These are phyloP conservation scores for Astyanax mexicanus DNA, from an alignment of 2,797 vertebrate genomes.

Conservation along the genomic window DNA sequence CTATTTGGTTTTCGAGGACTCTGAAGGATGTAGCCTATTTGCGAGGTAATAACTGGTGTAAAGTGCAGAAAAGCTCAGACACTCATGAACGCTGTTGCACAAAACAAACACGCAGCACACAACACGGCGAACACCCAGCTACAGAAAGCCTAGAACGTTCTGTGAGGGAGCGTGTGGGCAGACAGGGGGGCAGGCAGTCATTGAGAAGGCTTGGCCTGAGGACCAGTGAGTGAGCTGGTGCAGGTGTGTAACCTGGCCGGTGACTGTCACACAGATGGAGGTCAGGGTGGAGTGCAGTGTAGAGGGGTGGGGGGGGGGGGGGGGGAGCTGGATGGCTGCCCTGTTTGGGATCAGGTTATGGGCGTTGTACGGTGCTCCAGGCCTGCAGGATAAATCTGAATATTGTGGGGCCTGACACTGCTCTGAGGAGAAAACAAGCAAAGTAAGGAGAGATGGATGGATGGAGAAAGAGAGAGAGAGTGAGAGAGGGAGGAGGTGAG, in stretches of 20 bases:
- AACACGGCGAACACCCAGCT: background rate
- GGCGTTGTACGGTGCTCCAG: constrained; percentile 2
- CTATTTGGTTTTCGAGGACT: constrained; percentile 5
- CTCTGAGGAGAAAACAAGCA: constrained; percentile 19
- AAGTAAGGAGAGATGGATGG: background rate
- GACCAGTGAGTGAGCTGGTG: constrained; percentile 14
- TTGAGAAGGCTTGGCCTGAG: constrained; percentile 21
- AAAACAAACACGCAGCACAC: constrained; percentile 12
- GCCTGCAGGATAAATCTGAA: constrained; percentile 36
- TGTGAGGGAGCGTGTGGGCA: background rate
- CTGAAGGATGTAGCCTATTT: background rate
- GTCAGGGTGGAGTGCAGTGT: constrained; percentile 37
- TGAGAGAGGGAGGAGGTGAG: no score
- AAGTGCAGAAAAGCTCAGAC: background rate
- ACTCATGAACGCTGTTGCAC: background rate
- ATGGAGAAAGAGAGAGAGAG: constrained; percentile 21
- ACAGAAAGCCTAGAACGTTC: constrained; percentile 22
- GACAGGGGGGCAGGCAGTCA: constrained; percentile 4
- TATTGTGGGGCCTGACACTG: constrained; percentile 40
- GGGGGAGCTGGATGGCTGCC: constrained; percentile 43
- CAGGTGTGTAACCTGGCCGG: constrained; percentile 33
- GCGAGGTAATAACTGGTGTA: background rate
- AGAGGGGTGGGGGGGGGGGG: constrained; percentile 29
- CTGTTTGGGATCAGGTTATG: constrained; percentile 51
- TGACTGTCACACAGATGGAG: constrained; percentile 50